Evolutionary conservation across 2,797 vertebrate species (phyloP).

Genomic region (Antennarius maculatus): DNA sequence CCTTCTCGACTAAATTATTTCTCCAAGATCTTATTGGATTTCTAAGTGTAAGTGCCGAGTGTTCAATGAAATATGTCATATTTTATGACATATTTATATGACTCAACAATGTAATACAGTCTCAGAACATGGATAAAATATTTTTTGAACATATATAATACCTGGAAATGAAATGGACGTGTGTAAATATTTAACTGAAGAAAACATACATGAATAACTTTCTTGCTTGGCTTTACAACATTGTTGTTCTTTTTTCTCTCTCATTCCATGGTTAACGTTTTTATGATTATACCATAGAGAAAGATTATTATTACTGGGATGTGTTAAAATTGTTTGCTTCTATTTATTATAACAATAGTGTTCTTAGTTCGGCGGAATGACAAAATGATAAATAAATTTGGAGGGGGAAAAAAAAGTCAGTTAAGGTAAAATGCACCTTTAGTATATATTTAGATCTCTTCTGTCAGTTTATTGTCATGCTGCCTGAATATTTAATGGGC

Average conservation of each 20-base stretch:
- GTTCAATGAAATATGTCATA: constrained; percentile 31
- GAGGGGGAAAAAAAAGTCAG: neutral
- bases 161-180: too few species aligned
- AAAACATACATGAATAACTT: too few species aligned
- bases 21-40: constrained; percentile 51
- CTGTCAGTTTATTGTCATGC: too few species aligned
- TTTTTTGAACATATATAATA: neutral
- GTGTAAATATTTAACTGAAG: too few species aligned
- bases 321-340: neutral
- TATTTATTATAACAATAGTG: neutral
- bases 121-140: neutral
- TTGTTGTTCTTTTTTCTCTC: neutral
- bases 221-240: too few species aligned
- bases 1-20: constrained; percentile 51
- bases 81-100: constrained; percentile 16
- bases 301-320: neutral
- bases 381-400: neutral
- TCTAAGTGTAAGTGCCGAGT: constrained; percentile 23
- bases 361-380: neutral
- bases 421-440: too few species aligned
- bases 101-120: neutral
- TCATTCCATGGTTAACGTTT: too few species aligned
- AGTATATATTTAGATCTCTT: too few species aligned
- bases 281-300: neutral
- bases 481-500: too few species aligned